Evolutionary conservation across 1,140 invertebrate species (phyloP).

Genomic region (Vanessa tameamea): DNA sequence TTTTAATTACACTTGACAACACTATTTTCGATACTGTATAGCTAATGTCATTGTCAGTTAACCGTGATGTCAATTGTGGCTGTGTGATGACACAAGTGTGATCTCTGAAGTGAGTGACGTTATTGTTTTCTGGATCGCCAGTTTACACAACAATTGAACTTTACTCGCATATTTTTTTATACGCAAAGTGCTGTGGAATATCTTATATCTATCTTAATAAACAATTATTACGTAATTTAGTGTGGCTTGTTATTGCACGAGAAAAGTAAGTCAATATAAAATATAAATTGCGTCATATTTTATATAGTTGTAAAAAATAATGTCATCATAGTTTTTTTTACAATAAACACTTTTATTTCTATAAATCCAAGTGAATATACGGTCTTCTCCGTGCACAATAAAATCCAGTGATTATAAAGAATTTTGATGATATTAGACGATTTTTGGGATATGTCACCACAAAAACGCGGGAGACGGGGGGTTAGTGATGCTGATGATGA

Average conservation of each 20-base stretch:
- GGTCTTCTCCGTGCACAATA: background rate
- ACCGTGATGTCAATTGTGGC: no score
- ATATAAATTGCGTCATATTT: conserved; percentile 20
- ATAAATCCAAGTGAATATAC: background rate
- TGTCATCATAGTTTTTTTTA: conserved; percentile 10
- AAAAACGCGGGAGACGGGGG: conserved; percentile 60
- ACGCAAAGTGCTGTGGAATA: conserved; percentile 1
- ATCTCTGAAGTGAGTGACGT: background rate
- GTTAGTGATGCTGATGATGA: conserved; percentile 82
- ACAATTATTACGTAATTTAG: background rate
- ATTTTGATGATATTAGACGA: conserved; percentile 72
- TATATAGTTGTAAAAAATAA: background rate
- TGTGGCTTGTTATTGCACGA: background rate
- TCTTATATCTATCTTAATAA: no score
- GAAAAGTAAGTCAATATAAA: conserved; percentile 9
- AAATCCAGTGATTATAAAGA: conserved; percentile 25
- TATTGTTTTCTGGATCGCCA: background rate
- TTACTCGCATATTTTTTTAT: conserved; percentile 6
- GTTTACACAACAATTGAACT: conserved; percentile 1
- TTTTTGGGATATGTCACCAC: conserved; percentile 63
- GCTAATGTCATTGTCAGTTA: background rate
- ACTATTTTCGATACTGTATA: background rate
- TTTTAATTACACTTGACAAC: background rate
- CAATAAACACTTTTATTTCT: background rate
- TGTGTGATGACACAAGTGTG: background rate